phyloP scores from a whole-genome alignment of 2,113 vertebrate species.

The Ophiodon elongatus region DNA sequence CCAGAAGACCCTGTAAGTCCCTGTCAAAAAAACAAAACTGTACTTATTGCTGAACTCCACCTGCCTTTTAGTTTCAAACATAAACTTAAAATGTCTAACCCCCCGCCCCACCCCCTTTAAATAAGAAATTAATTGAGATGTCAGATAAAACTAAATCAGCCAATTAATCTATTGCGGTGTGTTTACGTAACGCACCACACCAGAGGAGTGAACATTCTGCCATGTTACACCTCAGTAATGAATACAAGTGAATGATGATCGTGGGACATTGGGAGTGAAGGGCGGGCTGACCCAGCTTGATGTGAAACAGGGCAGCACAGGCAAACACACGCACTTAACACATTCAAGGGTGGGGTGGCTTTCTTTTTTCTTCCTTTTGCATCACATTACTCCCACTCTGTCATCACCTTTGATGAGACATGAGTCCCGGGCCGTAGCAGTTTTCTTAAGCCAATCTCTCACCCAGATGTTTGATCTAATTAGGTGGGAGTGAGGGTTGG shows the following conservation, averaged over 20 bases:
- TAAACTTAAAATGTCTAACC: background rate
- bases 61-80: conserved; percentile 27
- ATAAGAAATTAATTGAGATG: conserved; percentile 17
- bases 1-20: conserved; percentile 90
- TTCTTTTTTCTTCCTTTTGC: conserved; percentile 22
- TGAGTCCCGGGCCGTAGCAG: conserved; percentile 37
- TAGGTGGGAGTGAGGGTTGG: background rate
- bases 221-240: conserved; percentile 51
- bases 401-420: conserved; percentile 63
- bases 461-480: conserved; percentile 68
- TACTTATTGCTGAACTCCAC: background rate
- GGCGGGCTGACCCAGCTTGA: conserved; percentile 53
- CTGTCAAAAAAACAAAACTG: background rate
- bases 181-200: conserved; percentile 37
- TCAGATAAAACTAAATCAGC: conserved; percentile 42
- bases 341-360: conserved; percentile 37
- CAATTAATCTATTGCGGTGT: conserved; percentile 38
- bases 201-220: conserved; percentile 51
- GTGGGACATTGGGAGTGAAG: conserved; percentile 52
- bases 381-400: conserved; percentile 60
- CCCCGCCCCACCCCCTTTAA: background rate
- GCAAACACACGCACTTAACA: conserved; percentile 26
- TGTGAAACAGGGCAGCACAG: conserved; percentile 47
- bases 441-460: conserved; percentile 63
- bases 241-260: conserved; percentile 56